Evolutionary conservation across 2,888 invertebrate species (phyloP).

Genomic region (Pachymerium ferrugineum): DNA sequence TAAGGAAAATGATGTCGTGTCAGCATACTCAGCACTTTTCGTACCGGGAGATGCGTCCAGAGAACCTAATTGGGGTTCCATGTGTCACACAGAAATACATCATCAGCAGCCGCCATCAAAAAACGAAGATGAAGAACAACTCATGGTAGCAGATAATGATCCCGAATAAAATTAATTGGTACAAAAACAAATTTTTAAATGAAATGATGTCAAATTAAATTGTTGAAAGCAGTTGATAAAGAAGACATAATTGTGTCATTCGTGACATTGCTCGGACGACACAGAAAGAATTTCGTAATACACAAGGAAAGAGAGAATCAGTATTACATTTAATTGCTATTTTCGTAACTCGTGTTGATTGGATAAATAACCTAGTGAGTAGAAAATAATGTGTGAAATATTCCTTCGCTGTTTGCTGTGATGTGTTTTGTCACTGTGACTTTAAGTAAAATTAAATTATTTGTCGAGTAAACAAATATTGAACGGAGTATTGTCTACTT

Average conservation of each 20-base stretch:
- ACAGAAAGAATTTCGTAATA: no score
- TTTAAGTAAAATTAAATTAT: neutral
- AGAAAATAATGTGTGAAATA: neutral
- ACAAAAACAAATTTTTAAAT: neutral
- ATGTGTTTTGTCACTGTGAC: neutral
- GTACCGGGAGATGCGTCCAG: slow-evolving; percentile 32
- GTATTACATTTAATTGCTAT: no score
- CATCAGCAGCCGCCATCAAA: slow-evolving; percentile 21
- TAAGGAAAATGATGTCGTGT: slow-evolving; percentile 31
- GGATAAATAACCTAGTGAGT: neutral
- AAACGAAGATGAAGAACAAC: slow-evolving; percentile 29
- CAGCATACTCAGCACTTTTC: slow-evolving; percentile 33
- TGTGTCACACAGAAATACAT: slow-evolving; percentile 30
- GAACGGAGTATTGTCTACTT: no score
- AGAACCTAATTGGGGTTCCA: slow-evolving; percentile 33
- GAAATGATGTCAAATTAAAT: neutral
- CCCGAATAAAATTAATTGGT: neutral
- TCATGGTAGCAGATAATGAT: slow-evolving; percentile 7
- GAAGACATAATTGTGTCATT: neutral
- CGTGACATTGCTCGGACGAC: no score
- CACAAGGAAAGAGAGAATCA: no score
- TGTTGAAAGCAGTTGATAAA: neutral
- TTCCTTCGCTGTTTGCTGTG: neutral
- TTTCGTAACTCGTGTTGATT: no score
- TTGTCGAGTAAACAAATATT: neutral